Evolutionary conservation across 2,113 vertebrate genomes (phyloP).

Genomic region (Aptenodytes patagonicus): DNA sequence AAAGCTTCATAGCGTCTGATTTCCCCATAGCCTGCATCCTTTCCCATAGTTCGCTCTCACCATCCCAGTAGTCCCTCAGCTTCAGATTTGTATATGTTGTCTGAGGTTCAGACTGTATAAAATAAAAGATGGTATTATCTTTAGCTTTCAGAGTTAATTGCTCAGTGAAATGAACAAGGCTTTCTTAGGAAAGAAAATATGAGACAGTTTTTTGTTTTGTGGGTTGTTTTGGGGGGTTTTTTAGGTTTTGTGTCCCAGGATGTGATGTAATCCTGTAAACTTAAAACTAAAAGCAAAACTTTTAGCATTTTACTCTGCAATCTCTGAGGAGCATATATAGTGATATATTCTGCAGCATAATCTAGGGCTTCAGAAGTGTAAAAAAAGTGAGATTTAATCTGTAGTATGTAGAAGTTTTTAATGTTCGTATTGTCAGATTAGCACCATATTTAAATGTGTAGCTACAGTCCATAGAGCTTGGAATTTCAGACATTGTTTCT

Average conservation of each 20-base stretch:
- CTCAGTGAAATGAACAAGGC: neutral
- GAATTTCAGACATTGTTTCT: conserved; percentile 54
- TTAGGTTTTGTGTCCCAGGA: neutral
- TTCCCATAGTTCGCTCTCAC: conserved; percentile 15
- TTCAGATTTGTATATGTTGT: neutral
- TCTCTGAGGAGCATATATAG: neutral
- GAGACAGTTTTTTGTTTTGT: neutral
- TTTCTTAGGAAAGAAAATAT: neutral
- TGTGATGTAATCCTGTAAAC: neutral
- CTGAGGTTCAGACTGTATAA: neutral
- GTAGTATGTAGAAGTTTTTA: neutral
- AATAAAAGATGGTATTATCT: neutral
- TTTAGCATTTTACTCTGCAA: neutral
- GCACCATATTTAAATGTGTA: neutral
- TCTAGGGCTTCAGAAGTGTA: neutral
- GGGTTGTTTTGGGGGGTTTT: neutral
- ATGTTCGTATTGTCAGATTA: neutral
- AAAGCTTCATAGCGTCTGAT: conserved; percentile 7
- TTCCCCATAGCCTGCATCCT: conserved; percentile 1
- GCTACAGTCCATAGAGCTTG: neutral
- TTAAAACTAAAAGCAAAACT: neutral
- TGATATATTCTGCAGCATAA: neutral
- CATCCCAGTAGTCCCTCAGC: neutral
- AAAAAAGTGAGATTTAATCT: neutral
- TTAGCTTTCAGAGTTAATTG: neutral